phyloP scores from a whole-genome alignment of 1,140 invertebrate species.

The Nautilus pompilius region DNA sequence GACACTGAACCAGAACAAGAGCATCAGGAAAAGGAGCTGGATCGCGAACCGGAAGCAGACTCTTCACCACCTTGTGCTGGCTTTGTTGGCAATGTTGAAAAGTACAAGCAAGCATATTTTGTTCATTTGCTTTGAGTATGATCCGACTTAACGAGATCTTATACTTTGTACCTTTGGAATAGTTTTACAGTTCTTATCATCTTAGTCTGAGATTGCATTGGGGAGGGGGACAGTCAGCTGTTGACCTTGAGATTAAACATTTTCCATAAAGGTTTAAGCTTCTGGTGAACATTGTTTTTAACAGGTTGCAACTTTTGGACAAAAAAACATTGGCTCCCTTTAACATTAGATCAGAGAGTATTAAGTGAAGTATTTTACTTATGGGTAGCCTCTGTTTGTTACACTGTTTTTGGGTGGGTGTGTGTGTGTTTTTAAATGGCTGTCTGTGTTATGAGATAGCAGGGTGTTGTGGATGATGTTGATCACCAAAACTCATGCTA shows the following conservation, averaged over 20 bases:
- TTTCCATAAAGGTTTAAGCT: neutral
- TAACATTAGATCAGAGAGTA: too few relatives aligned
- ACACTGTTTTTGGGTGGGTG: too few relatives aligned
- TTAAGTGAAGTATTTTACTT: too few relatives aligned
- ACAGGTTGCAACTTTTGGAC: too few relatives aligned
- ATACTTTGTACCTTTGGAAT: neutral
- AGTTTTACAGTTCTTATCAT: neutral
- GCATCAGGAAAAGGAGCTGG: conserved; percentile 6
- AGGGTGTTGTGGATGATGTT: too few relatives aligned
- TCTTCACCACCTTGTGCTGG: conserved; percentile 29
- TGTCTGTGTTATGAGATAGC: too few relatives aligned
- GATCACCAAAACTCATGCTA: too few relatives aligned
- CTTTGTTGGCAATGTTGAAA: conserved; percentile 39
- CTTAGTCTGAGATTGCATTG: neutral
- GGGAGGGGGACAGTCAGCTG: neutral
- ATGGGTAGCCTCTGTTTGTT: too few relatives aligned
- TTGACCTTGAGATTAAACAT: neutral
- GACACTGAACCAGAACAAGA: conserved; percentile 2
- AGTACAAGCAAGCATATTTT: conserved; percentile 21
- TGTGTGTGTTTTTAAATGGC: too few relatives aligned
- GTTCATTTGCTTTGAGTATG: neutral
- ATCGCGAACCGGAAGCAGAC: conserved; percentile 13
- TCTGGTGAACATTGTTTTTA: neutral
- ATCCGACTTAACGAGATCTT: too few relatives aligned
- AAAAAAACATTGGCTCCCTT: too few relatives aligned